phyloP scores from a whole-genome alignment of 2,888 invertebrate species.

The Heliconius sara region DNA sequence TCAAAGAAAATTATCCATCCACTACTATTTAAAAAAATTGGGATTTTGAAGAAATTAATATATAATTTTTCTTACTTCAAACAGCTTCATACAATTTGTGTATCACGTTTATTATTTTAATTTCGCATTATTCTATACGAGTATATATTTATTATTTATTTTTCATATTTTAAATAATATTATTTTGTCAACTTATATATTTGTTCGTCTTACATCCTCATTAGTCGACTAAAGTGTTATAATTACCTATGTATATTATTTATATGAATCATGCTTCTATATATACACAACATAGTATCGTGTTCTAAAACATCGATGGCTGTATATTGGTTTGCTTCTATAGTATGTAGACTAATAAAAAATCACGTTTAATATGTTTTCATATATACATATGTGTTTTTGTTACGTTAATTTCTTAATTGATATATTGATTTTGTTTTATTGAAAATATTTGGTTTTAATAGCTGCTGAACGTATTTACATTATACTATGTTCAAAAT shows the following conservation, averaged over 20 bases:
- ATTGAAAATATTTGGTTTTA: not conserved
- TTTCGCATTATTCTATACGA: not conserved
- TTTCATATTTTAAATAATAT: not conserved
- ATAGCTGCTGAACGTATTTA: conserved; percentile 13
- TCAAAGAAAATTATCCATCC: not conserved
- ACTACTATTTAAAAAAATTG: not conserved
- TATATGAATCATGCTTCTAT: conserved; percentile 21
- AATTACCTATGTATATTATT: not conserved
- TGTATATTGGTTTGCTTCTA: conserved; percentile 22
- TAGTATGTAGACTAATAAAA: conserved; percentile 22
- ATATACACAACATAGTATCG: conserved; percentile 19
- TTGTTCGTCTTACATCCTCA: not conserved
- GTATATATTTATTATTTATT: not conserved
- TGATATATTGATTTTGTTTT: not conserved
- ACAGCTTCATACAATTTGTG: not conserved
- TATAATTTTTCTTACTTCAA: not conserved
- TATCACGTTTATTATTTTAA: not conserved
- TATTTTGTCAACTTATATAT: not conserved
- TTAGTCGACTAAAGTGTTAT: not conserved
- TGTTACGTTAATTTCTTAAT: not conserved
- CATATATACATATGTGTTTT: conserved; percentile 3
- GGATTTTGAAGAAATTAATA: not conserved
- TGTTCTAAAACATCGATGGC: conserved; percentile 26
- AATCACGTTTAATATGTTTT: conserved; percentile 1
- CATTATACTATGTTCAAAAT: not conserved